Percentiles rank a stretch among this genome's conserved stretches.
Evolutionary conservation across 2,797 vertebrate species (phyloP).

Genomic region (Perodicticus potto): DNA sequence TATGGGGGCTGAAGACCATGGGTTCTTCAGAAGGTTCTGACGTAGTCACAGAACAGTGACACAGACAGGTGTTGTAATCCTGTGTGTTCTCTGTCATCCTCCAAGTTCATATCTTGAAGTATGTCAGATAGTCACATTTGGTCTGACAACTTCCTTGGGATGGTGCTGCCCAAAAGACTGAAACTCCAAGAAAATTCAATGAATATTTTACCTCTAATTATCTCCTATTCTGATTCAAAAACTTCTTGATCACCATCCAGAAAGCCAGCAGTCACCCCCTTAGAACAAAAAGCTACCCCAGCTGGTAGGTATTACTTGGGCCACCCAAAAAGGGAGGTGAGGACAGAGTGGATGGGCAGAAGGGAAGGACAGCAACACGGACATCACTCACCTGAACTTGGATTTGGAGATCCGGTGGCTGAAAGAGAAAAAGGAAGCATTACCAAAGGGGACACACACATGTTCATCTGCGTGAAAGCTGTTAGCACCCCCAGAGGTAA

Average conservation of each 20-base stretch:
- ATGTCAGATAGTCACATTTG: neutral
- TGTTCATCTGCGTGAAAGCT: neutral
- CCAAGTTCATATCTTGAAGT: neutral
- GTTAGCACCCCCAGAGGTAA: neutral
- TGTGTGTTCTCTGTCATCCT: neutral
- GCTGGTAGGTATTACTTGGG: neutral
- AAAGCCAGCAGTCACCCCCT: neutral
- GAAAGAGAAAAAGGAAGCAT: constrained; percentile 92
- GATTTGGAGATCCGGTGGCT: constrained; percentile 99
- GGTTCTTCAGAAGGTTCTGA: neutral
- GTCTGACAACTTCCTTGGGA: neutral
- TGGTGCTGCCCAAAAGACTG: neutral
- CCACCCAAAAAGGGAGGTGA: neutral
- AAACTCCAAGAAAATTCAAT: neutral
- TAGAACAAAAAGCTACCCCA: neutral
- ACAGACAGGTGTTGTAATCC: neutral
- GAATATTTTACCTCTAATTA: neutral
- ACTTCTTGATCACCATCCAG: neutral
- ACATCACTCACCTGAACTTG: constrained; percentile 98
- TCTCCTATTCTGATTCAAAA: neutral
- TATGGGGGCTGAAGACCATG: neutral
- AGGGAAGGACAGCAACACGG: neutral
- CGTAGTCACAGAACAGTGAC: neutral
- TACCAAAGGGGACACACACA: constrained; percentile 49
- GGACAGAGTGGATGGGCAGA: neutral